Evolutionary conservation across 2,888 invertebrate species (phyloP), one percentile per base, ranked within the genome.

Genomic region (Diarsia rubi): DNA sequence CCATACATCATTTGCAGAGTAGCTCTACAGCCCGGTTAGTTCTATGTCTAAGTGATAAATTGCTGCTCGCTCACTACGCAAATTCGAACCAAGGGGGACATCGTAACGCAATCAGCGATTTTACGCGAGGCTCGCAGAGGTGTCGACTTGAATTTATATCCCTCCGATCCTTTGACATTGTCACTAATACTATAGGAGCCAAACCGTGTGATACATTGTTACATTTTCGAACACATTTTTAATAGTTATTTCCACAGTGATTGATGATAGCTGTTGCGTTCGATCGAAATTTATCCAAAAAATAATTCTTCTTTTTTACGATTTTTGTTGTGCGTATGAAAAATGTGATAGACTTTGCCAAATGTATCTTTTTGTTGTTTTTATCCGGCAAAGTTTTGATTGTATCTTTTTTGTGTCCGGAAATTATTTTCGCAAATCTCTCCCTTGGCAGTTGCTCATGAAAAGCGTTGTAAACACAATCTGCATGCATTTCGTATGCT

Each of bases 41-140:
- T 93, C 94, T 95, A 93, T 91, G 94, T 93, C 95, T 95, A 96
- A 96, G 96, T 96, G 96, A 95, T 96, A 96, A 96, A 96, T 96
- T 96, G 95, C 93, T 88, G 84, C 88, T 89, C 90, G 91, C 93
- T 89, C 93, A 91, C 94, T 91, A 95, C 95, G 95, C 95, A 94
- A 95, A 95, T 95, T 95, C 92, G 92, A 93, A 92, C 90, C 91
- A 93, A 94, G 95, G 95, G 95, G 95, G 94, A 93, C 94, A 92
- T 93, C 93, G 94, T 93, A 94, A 93, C 91, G 91, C 92, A 94
- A 94, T 95, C 94, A 93, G 91, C 90, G 92, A 84, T 91, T 92
- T 95, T 92, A 94, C 93, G 90, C 94, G 95, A 94, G 94, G 93
- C 93, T 92, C 93, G 87, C 89, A 90, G 92, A 94, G 94, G 94